These are phyloP conservation scores for Sarcophaga bullata DNA, from an alignment of 1,140 invertebrate species.

Conservation along the genomic window DNA sequence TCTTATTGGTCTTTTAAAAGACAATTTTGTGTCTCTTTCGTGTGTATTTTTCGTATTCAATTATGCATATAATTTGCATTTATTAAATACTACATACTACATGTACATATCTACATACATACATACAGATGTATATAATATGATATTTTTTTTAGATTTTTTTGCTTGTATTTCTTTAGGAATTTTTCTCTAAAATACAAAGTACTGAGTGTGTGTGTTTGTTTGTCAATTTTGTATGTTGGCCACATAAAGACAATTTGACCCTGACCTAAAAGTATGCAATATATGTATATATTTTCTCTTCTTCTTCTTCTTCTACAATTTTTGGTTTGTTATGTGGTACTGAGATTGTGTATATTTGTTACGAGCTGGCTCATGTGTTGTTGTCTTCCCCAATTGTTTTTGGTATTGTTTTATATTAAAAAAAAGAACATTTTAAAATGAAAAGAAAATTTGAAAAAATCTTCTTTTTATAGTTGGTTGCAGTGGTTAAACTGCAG, in stretches of 20 bases:
- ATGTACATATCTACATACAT: too few species aligned
- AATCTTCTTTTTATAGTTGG: not conserved
- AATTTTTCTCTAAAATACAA: not conserved
- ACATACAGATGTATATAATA: too few species aligned
- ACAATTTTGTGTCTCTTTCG: too few species aligned
- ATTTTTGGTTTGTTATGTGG: too few species aligned
- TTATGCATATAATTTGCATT: constrained; percentile 22
- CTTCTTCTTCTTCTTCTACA: too few species aligned
- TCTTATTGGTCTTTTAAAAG: too few species aligned
- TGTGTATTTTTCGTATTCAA: not conserved
- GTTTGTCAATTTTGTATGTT: not conserved
- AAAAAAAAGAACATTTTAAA: too few species aligned
- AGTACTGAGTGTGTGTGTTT: not conserved
- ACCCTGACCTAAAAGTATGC: constrained; percentile 8
- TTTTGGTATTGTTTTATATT: not conserved
- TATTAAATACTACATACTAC: not conserved
- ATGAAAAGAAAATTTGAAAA: too few species aligned
- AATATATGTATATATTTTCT: too few species aligned
- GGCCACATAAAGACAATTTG: not conserved
- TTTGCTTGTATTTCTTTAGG: not conserved
- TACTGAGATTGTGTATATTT: too few species aligned
- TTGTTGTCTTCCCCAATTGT: not conserved
- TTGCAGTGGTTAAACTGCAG: constrained; percentile 19
- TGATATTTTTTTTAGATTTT: too few species aligned
- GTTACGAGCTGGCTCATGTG: not conserved